Conservation (phyloP, 2,113 vertebrate species). For the Nothoprocta pentlandii region DNA sequence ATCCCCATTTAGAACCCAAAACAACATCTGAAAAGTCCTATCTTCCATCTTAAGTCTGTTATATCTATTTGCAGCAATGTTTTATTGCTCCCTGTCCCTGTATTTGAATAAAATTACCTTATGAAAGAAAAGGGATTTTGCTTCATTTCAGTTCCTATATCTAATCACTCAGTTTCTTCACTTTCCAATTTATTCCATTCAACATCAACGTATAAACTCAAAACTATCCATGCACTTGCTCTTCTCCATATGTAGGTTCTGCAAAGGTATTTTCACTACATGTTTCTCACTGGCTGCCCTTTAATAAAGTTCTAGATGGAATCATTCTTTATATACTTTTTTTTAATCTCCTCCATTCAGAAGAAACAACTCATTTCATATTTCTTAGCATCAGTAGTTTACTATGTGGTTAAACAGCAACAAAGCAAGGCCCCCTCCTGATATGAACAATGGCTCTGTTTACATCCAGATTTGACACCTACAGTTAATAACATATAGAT, state of each 20-base stretch:
- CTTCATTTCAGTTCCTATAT: constrained; percentile 57
- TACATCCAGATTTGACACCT: neutral
- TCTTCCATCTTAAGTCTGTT: neutral
- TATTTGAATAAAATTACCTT: constrained; percentile 51
- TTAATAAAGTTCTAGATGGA: neutral
- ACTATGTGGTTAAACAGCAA: neutral
- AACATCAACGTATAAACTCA: neutral
- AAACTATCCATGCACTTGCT: neutral
- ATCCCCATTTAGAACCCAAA: no score
- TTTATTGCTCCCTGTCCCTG: neutral
- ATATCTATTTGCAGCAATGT: neutral
- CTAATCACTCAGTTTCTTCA: constrained; percentile 58
- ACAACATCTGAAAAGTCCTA: neutral
- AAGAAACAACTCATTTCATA: neutral
- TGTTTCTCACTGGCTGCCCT: neutral
- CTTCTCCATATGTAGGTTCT: neutral
- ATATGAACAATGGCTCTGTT: neutral
- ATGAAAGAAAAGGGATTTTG: constrained; percentile 62
- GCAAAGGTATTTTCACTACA: neutral
- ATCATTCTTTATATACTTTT: neutral
- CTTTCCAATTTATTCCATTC: constrained; percentile 41
- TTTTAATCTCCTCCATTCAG: neutral
- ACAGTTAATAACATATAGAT: neutral
- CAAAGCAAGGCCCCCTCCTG: neutral
- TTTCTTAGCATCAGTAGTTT: neutral